Evolutionary conservation across 1,140 invertebrate genomes (phyloP).

Genomic region (Acyrthosiphon pisum): DNA sequence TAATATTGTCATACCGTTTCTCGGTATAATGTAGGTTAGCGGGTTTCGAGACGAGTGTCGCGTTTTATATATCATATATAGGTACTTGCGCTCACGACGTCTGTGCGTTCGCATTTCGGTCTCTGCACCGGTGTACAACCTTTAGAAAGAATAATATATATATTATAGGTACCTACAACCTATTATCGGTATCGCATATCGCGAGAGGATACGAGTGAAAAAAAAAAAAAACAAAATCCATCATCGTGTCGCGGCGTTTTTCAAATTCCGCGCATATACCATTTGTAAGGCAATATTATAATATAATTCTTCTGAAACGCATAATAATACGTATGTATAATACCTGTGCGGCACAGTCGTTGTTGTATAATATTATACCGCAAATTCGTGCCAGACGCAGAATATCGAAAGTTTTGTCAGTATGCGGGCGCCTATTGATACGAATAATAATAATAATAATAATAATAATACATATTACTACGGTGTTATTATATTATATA

Average conservation of each 20-base stretch:
- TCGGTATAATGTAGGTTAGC: neutral
- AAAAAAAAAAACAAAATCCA: neutral
- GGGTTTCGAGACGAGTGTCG: neutral
- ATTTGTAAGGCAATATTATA: neutral
- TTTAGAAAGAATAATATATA: constrained; percentile 25
- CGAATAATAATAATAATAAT: no score
- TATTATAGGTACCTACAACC: no score
- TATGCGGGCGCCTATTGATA: neutral
- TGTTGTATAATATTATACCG: neutral
- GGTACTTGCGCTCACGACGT: neutral
- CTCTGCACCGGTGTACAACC: neutral
- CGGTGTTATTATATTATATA: neutral
- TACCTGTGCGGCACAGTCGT: neutral
- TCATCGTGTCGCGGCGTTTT: neutral
- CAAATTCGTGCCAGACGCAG: neutral
- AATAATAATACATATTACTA: neutral
- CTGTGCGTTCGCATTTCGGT: neutral
- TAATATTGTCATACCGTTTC: neutral
- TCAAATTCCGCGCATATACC: neutral
- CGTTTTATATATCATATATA: constrained; percentile 1
- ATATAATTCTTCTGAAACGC: neutral
- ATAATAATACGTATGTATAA: neutral
- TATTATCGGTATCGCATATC: neutral
- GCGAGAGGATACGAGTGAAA: neutral
- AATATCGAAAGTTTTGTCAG: constrained; percentile 6